A percentile compares a stretch with the other conserved stretches of the same genome.
phyloP scores from a whole-genome alignment of 53 echinoderm and acorn worm genomes.

The Patiria pectinifera region DNA sequence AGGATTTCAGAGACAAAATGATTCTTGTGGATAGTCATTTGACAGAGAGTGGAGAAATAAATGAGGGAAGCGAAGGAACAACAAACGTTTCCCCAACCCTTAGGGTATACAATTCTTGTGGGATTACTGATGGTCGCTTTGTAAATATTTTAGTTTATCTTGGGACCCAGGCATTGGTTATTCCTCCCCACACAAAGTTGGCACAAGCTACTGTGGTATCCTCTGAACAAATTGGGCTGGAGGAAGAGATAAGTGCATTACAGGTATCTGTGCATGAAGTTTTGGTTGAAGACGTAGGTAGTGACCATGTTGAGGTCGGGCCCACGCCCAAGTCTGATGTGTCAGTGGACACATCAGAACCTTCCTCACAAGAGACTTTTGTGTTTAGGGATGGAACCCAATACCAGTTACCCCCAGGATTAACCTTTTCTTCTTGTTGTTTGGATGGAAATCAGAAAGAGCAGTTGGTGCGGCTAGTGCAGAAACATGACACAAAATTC shows the following conservation, averaged over 20 bases:
- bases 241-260: not conserved
- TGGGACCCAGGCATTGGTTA: not conserved
- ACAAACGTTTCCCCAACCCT: not conserved
- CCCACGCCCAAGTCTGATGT: not conserved
- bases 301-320: not conserved
- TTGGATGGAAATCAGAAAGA: not conserved
- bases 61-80: not conserved
- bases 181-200: slow-evolving; percentile 19
- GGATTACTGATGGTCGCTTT: not conserved
- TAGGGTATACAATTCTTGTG: slow-evolving; percentile 13
- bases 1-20: no score
- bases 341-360: not conserved
- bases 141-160: no score
- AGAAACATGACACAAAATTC: slow-evolving; percentile 19
- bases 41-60: not conserved
- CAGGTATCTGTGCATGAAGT: slow-evolving; percentile 11
- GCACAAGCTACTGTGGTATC: slow-evolving; percentile 9
- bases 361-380: not conserved
- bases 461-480: slow-evolving; percentile 42
- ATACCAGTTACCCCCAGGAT: slow-evolving; percentile 32
- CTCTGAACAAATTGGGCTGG: not conserved
- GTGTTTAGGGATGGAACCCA: slow-evolving; percentile 1
- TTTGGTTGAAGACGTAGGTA: not conserved
- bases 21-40: no score
- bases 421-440: not conserved